A percentile compares a stretch with the other conserved stretches of the same genome.
Evolutionary conservation across 2,888 invertebrate genomes (phyloP).

Genomic region (Boloria euphrosyne): DNA sequence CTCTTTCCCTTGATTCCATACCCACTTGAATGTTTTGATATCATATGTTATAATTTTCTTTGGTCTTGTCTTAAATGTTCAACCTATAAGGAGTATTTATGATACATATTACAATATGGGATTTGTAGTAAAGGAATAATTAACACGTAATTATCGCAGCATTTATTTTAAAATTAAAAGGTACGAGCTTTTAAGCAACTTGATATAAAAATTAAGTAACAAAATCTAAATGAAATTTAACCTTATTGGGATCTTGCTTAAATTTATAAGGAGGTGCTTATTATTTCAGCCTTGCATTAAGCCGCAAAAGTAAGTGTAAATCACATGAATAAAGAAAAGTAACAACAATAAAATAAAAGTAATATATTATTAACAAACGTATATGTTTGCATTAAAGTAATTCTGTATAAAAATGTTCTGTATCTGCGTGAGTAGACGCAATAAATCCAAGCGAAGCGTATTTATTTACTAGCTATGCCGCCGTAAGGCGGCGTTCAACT

Average conservation of each 20-base stretch:
- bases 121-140: too few relatives aligned
- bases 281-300: too few relatives aligned
- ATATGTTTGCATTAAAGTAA: conserved; percentile 18
- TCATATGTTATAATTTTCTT: conserved; percentile 41
- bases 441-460: conserved; percentile 75
- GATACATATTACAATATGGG: not conserved
- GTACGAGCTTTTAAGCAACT: too few relatives aligned
- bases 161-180: too few relatives aligned
- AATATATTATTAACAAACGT: conserved; percentile 14
- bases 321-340: too few relatives aligned
- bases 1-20: conserved; percentile 63
- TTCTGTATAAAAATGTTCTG: conserved; percentile 31
- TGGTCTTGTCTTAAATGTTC: conserved; percentile 28
- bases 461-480: conserved; percentile 67
- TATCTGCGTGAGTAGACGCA: conserved; percentile 48
- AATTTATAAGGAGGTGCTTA: too few relatives aligned
- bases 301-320: too few relatives aligned
- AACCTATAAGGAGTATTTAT: conserved; percentile 18
- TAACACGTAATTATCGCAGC: too few relatives aligned
- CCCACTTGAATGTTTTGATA: conserved; percentile 64
- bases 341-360: not conserved
- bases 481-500: conserved; percentile 37
- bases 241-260: too few relatives aligned
- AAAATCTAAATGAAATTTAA: too few relatives aligned
- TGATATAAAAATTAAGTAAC: too few relatives aligned